These are phyloP conservation scores for Artemisiospiza belli DNA, from an alignment of 2,113 vertebrate species.

Conservation along the genomic window DNA sequence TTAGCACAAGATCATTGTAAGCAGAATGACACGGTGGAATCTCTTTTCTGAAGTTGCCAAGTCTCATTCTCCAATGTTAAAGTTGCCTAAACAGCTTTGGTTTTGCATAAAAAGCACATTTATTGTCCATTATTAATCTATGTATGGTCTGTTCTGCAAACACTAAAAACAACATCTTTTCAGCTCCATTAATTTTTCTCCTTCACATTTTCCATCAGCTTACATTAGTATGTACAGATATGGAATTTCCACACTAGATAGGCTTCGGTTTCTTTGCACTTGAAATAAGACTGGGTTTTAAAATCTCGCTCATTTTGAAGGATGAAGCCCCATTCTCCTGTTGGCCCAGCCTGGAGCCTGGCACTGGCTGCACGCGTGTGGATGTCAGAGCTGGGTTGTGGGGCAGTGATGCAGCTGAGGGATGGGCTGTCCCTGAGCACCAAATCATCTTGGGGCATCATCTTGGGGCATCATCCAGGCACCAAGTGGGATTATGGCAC, in stretches of 20 bases:
- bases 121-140: neutral
- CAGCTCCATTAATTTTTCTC: neutral
- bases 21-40: neutral
- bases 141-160: neutral
- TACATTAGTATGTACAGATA: neutral
- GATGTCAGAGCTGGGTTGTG: accelerated
- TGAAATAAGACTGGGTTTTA: neutral
- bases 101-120: neutral
- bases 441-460: neutral
- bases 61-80: neutral
- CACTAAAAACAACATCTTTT: neutral
- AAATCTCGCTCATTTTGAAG: neutral
- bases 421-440: neutral
- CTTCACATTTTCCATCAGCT: neutral
- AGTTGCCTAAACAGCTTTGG: neutral
- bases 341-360: neutral
- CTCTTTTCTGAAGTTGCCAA: neutral
- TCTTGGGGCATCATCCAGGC: neutral
- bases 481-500: neutral
- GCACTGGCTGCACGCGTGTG: accelerated
- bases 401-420: neutral
- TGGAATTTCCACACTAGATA: neutral
- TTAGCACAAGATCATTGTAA: neutral
- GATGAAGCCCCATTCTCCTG: neutral
- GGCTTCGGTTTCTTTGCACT: neutral